These are phyloP conservation scores for Pantherophis alleghaniensis DNA, from an alignment of 2,797 vertebrate species.

Conservation along the genomic window DNA sequence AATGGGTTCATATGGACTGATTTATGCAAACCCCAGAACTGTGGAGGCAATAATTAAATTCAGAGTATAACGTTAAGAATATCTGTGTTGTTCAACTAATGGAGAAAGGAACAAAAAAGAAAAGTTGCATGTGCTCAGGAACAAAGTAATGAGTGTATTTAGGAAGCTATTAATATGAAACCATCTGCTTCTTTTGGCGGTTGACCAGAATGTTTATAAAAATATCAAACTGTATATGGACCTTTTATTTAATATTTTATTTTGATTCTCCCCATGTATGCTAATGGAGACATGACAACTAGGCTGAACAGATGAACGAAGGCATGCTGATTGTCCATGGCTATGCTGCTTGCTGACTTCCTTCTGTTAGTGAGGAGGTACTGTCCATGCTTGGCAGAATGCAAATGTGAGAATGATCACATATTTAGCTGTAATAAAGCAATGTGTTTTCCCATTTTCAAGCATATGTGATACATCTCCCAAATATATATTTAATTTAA, in stretches of 20 bases:
- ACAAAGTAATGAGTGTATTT: not conserved
- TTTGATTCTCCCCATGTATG: not conserved
- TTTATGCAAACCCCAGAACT: not conserved
- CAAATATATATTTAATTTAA: not conserved
- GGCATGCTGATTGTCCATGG: not conserved
- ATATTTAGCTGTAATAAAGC: not conserved
- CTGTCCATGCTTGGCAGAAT: not conserved
- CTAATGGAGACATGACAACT: not conserved
- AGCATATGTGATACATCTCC: not conserved
- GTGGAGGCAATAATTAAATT: not conserved
- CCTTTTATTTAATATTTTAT: not conserved
- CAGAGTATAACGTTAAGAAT: not conserved
- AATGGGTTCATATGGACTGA: not conserved
- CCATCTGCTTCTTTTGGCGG: not conserved
- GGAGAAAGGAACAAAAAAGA: not conserved
- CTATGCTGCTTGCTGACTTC: not conserved
- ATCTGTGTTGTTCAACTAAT: not conserved
- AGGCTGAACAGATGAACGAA: not conserved
- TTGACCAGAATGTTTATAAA: not conserved
- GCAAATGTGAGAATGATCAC: not conserved
- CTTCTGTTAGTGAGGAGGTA: not conserved
- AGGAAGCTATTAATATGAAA: not conserved
- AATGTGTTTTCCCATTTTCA: not conserved
- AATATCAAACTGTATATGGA: not conserved
- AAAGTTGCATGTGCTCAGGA: not conserved